Percentiles rank a stretch among this genome's conserved stretches.
phyloP scores from a whole-genome alignment of 2,113 vertebrate genomes.

The Axis porcinus region DNA sequence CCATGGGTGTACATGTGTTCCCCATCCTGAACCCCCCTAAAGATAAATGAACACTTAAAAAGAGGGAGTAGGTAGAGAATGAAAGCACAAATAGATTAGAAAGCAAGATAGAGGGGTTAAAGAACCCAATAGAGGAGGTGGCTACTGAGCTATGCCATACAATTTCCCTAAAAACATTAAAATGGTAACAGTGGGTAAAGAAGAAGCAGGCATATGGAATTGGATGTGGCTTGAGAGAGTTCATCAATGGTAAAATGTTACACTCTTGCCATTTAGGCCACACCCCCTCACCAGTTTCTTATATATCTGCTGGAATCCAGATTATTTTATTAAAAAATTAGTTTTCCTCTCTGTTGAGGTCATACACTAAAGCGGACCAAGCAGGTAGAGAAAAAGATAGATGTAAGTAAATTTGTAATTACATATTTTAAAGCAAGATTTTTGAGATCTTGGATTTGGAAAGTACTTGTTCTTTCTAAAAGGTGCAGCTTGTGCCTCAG shows the following conservation, averaged over 20 bases:
- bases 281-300: background rate
- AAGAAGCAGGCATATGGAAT: background rate
- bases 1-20: no score
- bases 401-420: background rate
- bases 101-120: background rate
- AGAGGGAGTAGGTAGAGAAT: background rate
- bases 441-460: background rate
- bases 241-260: background rate
- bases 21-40: background rate
- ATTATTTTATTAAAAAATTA: background rate
- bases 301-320: background rate
- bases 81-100: background rate
- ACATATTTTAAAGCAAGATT: background rate
- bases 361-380: background rate
- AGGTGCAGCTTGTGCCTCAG: background rate
- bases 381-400: background rate
- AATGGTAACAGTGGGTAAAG: background rate
- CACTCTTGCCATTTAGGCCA: background rate
- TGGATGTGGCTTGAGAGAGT: background rate
- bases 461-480: background rate
- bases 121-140: background rate
- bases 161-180: background rate
- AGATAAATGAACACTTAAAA: background rate
- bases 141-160: background rate
- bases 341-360: background rate